phyloP scores from a whole-genome alignment of 2,888 invertebrate species.

The Ormyrus rosae region DNA sequence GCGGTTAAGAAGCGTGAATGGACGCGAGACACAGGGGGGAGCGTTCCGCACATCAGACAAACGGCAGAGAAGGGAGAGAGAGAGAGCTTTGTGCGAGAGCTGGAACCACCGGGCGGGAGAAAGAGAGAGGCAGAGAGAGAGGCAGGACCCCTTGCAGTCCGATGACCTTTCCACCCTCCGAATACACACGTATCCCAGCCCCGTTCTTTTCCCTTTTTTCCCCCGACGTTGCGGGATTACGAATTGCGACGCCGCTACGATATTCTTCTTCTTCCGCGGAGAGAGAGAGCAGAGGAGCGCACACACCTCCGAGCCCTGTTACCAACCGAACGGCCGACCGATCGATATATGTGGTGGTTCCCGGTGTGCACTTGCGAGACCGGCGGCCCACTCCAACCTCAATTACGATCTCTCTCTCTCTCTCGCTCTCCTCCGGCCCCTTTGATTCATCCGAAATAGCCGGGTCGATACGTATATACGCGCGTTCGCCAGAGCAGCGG shows the following conservation, averaged over 20 bases:
- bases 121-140: neutral
- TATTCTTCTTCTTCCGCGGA: too few species aligned
- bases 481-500: too few species aligned
- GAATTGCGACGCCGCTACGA: too few species aligned
- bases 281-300: too few species aligned
- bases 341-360: neutral
- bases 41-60: too few species aligned
- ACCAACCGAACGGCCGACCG: slow-evolving; percentile 54
- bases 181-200: neutral
- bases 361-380: too few species aligned
- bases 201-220: too few species aligned
- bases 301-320: too few species aligned
- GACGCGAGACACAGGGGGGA: neutral
- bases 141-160: neutral
- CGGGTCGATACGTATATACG: too few species aligned
- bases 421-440: slow-evolving; percentile 29
- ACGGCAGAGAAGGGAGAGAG: slow-evolving; percentile 20
- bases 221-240: too few species aligned
- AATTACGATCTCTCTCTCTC: slow-evolving; percentile 35
- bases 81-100: neutral
- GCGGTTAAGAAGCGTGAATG: slow-evolving; percentile 11
- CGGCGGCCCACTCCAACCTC: slow-evolving; percentile 57
- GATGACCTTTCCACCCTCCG: neutral
- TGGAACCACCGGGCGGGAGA: neutral
- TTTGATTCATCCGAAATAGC: too few species aligned